Conservation (phyloP, 2,888 invertebrate species). For the Lissocephala sabroskyi region DNA sequence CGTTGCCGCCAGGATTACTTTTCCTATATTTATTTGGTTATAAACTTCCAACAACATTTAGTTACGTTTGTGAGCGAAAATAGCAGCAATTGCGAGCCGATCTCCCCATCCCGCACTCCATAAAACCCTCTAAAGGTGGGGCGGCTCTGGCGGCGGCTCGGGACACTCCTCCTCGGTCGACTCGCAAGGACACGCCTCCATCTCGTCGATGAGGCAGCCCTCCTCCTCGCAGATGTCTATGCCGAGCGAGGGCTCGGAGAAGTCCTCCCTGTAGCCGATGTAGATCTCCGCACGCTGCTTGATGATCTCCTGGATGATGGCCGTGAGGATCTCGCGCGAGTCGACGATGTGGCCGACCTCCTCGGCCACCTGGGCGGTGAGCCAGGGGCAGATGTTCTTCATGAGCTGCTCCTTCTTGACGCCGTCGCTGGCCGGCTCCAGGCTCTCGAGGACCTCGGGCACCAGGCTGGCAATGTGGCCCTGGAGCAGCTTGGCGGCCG, state of each 20-base stretch:
- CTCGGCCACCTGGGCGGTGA: slow-evolving; percentile 84
- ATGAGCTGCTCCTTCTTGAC: slow-evolving; percentile 77
- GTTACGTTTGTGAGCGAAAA: slow-evolving; percentile 19
- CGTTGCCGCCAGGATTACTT: too few relatives aligned
- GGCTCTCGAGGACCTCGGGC: slow-evolving; percentile 86
- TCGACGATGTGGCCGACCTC: slow-evolving; percentile 87
- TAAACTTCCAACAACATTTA: slow-evolving; percentile 53
- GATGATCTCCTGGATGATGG: slow-evolving; percentile 85
- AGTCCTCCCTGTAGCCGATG: slow-evolving; percentile 58
- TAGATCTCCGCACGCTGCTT: slow-evolving; percentile 78
- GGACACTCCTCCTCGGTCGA: slow-evolving; percentile 40
- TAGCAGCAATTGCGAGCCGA: slow-evolving; percentile 22
- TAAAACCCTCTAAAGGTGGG: slow-evolving; percentile 30
- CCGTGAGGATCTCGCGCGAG: slow-evolving; percentile 85
- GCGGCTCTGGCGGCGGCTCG: slow-evolving; percentile 23
- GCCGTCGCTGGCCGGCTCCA: slow-evolving; percentile 73
- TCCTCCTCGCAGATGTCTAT: slow-evolving; percentile 45
- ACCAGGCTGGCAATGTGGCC: slow-evolving; percentile 90
- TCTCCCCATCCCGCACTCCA: neutral
- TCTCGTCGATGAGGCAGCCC: slow-evolving; percentile 36
- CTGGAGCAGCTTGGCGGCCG: slow-evolving; percentile 86
- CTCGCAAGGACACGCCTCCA: slow-evolving; percentile 49
- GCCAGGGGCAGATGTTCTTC: slow-evolving; percentile 82
- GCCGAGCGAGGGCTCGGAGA: slow-evolving; percentile 22
- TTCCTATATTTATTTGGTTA: slow-evolving; percentile 37